These are phyloP conservation scores for Campylomormyrus numenius DNA, from an alignment of 2,113 vertebrate species.

Conservation along the genomic window DNA sequence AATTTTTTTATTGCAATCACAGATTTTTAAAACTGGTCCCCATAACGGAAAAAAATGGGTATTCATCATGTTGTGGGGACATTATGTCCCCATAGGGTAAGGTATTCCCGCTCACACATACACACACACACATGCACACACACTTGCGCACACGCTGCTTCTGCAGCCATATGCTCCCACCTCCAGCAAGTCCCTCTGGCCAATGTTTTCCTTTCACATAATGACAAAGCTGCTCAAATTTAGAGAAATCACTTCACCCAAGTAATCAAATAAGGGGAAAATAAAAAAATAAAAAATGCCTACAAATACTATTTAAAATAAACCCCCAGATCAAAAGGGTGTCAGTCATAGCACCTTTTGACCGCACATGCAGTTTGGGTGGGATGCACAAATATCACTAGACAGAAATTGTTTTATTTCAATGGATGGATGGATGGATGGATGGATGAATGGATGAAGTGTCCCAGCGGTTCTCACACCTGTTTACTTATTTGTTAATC, in stretches of 20 bases:
- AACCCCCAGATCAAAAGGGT: background rate
- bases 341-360: background rate
- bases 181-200: background rate
- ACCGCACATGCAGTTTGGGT: background rate
- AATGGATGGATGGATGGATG: background rate
- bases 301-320: background rate
- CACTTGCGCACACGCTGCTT: background rate
- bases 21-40: too few relatives aligned
- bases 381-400: background rate
- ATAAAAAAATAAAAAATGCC: background rate
- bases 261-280: background rate
- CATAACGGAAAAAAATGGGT: too few relatives aligned
- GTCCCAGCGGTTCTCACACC: background rate
- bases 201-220: conserved; percentile 7
- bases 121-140: background rate
- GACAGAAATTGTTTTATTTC: background rate
- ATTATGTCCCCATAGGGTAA: too few relatives aligned
- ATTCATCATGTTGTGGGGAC: too few relatives aligned
- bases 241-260: background rate
- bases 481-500: background rate
- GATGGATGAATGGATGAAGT: background rate
- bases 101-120: background rate
- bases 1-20: too few relatives aligned
- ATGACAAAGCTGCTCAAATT: background rate
- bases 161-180: background rate